phyloP scores from a whole-genome alignment of 2,797 vertebrate genomes.

The Gouania willdenowi region DNA sequence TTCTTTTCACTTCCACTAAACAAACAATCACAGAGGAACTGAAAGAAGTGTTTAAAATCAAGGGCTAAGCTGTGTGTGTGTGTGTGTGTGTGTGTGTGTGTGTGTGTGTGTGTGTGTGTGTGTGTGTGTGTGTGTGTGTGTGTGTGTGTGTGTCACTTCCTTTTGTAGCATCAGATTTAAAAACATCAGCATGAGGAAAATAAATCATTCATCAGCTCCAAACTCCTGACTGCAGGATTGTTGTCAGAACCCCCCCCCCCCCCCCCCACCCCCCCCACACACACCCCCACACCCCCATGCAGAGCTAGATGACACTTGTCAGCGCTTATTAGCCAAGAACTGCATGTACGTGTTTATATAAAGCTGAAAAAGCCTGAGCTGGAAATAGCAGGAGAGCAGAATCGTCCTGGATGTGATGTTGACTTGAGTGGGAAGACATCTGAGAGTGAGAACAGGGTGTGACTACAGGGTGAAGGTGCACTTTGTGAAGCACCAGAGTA shows the following conservation, averaged over 20 bases:
- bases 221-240: slow-evolving; percentile 23
- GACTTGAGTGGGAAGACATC: neutral
- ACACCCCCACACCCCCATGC: slow-evolving; percentile 6
- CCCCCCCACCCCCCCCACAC: slow-evolving; percentile 6
- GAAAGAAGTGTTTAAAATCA: no score
- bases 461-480: no score
- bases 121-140: neutral
- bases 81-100: neutral
- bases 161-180: slow-evolving; percentile 17
- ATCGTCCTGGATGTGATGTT: neutral
- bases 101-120: neutral
- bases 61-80: neutral
- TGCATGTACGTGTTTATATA: slow-evolving; percentile 28
- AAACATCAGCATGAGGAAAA: slow-evolving; percentile 29
- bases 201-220: slow-evolving; percentile 40
- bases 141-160: neutral
- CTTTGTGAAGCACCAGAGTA: neutral
- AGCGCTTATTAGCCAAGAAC: slow-evolving; percentile 5
- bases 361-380: slow-evolving; percentile 2
- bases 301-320: slow-evolving; percentile 18
- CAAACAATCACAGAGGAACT: no score
- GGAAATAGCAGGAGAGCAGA: slow-evolving; percentile 6
- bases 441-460: neutral
- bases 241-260: slow-evolving; percentile 11
- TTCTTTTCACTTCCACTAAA: no score